A percentile compares a stretch with the other conserved stretches of the same genome.
These are phyloP conservation scores for Atta colombica DNA, from an alignment of 1,140 invertebrate species.

Conservation along the genomic window DNA sequence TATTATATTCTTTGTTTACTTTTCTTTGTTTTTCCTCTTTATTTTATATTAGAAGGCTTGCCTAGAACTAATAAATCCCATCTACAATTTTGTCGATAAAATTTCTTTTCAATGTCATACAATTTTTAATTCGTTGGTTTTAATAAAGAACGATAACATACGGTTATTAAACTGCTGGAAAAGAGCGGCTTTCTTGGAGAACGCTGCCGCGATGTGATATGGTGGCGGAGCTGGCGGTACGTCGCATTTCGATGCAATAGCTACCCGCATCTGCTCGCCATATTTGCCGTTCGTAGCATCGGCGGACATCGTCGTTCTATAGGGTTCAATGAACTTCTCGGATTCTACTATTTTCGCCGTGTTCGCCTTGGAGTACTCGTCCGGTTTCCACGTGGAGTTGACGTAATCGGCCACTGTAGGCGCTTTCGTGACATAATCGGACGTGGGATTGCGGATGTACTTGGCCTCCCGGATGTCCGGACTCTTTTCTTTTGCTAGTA, in stretches of 20 bases:
- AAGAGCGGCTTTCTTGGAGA: constrained; percentile 89
- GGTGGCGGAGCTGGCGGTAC: constrained; percentile 87
- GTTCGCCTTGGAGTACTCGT: constrained; percentile 84
- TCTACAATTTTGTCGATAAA: neutral
- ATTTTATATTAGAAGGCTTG: no score
- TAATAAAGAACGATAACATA: constrained; percentile 44
- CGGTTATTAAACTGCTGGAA: constrained; percentile 83
- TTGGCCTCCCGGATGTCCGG: constrained; percentile 85
- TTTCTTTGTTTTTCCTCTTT: no score
- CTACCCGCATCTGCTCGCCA: constrained; percentile 52
- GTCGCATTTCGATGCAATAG: constrained; percentile 73
- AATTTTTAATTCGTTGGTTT: neutral
- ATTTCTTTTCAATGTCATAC: neutral
- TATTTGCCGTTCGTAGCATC: constrained; percentile 67
- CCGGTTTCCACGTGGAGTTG: constrained; percentile 84
- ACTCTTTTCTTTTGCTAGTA: constrained; percentile 82
- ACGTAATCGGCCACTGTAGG: constrained; percentile 83
- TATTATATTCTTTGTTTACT: no score
- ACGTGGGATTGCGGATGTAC: constrained; percentile 83
- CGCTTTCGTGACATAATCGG: constrained; percentile 80
- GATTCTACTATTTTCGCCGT: constrained; percentile 84
- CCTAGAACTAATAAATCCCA: no score
- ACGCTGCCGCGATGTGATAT: constrained; percentile 90
- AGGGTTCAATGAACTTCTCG: constrained; percentile 82
- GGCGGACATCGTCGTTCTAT: constrained; percentile 71